Evolutionary conservation across 2,888 invertebrate genomes (phyloP).

Genomic region (Pharmacophagus antenor): DNA sequence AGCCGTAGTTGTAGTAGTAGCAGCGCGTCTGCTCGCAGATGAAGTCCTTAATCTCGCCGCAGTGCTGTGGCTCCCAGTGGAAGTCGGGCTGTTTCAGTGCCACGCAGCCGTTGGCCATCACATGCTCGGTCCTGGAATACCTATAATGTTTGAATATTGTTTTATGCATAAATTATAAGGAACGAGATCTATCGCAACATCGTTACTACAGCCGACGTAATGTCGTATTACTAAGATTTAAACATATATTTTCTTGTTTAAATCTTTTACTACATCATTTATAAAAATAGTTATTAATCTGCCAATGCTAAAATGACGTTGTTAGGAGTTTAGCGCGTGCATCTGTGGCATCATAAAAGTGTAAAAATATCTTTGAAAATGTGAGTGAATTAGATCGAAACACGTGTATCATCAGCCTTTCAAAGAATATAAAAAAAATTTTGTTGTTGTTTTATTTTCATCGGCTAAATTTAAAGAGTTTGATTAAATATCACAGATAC

Average conservation of each 20-base stretch:
- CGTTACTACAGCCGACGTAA: neutral
- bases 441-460: no score
- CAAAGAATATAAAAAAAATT: no score
- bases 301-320: no score
- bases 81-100: slow-evolving; percentile 88
- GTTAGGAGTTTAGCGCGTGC: no score
- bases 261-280: no score
- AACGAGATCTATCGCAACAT: neutral
- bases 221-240: neutral
- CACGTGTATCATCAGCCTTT: no score
- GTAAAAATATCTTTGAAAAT: no score
- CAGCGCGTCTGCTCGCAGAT: slow-evolving; percentile 95
- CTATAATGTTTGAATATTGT: slow-evolving; percentile 57
- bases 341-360: no score
- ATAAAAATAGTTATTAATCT: no score
- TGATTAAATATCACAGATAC: no score
- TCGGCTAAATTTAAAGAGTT: no score
- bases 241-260: neutral
- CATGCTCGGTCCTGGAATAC: slow-evolving; percentile 78
- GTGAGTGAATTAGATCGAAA: no score
- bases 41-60: slow-evolving; percentile 91
- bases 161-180: slow-evolving; percentile 47
- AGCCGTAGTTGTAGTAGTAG: slow-evolving; percentile 95
- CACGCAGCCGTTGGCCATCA: slow-evolving; percentile 86
- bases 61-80: slow-evolving; percentile 91